These are phyloP conservation scores for Triplophysa yarkandensis DNA, from an alignment of 2,797 vertebrate genomes.

Conservation along the genomic window DNA sequence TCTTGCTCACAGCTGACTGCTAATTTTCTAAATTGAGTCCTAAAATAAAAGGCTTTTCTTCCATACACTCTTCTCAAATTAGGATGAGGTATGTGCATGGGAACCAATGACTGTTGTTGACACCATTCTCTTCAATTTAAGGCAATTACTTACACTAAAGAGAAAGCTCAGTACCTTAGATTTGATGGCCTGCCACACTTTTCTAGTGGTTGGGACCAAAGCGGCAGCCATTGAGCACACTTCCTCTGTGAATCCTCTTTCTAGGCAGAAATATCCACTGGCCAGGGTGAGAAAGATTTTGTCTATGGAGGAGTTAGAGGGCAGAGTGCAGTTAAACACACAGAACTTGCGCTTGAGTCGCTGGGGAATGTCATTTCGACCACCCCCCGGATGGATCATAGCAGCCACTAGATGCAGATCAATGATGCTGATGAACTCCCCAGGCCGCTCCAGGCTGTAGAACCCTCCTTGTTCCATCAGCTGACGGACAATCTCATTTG, in stretches of 20 bases:
- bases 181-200: slow-evolving; percentile 83
- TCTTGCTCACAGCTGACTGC: no score
- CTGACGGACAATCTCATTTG: slow-evolving; percentile 87
- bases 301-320: slow-evolving; percentile 83
- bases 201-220: slow-evolving; percentile 78
- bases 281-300: slow-evolving; percentile 82
- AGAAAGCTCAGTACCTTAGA: slow-evolving; percentile 71
- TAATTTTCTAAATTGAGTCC: no score
- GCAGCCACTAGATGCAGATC: slow-evolving; percentile 81
- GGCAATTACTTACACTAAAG: background rate
- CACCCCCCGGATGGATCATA: slow-evolving; percentile 87
- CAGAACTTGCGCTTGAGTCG: slow-evolving; percentile 85
- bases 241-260: slow-evolving; percentile 70
- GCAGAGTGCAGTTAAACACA: slow-evolving; percentile 84
- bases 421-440: slow-evolving; percentile 80
- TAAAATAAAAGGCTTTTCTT: no score
- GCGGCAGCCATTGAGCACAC: slow-evolving; percentile 73
- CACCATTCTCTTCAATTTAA: background rate
- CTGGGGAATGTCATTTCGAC: slow-evolving; percentile 85
- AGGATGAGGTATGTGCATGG: background rate
- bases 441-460: slow-evolving; percentile 84
- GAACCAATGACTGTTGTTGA: background rate
- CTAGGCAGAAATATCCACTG: slow-evolving; percentile 81
- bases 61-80: no score
- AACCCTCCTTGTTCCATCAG: slow-evolving; percentile 87